phyloP scores from a whole-genome alignment of 2,113 vertebrate species.

The Calyptomena viridis region DNA sequence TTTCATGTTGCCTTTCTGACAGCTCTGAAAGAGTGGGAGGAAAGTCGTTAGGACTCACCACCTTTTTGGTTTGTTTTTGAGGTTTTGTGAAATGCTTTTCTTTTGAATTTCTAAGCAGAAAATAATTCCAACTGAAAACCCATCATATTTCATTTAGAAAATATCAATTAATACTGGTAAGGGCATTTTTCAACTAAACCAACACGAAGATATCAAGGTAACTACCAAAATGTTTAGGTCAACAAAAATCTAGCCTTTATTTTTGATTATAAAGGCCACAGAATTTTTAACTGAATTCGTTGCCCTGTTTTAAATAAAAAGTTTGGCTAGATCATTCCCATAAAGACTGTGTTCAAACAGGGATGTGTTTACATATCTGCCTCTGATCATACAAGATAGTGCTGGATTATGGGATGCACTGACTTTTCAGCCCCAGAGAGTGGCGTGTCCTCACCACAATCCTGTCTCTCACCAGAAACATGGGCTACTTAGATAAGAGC shows the following conservation, averaged over 20 bases:
- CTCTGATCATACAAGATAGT: slow-evolving; percentile 46
- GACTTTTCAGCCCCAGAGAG: neutral
- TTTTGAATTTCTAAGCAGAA: neutral
- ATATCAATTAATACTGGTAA: slow-evolving; percentile 1
- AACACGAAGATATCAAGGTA: neutral
- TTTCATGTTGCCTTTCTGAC: slow-evolving; percentile 29
- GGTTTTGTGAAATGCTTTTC: slow-evolving; percentile 11
- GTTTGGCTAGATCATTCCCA: neutral
- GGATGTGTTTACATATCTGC: neutral
- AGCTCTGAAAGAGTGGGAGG: slow-evolving; percentile 26
- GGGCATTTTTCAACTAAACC: neutral
- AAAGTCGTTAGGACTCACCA: neutral
- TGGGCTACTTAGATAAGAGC: slow-evolving; percentile 10
- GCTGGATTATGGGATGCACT: neutral
- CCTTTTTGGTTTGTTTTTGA: slow-evolving; percentile 24
- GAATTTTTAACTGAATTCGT: neutral
- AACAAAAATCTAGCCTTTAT: neutral
- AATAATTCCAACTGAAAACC: neutral
- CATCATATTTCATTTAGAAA: slow-evolving; percentile 23
- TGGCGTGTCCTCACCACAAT: neutral
- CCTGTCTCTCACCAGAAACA: neutral
- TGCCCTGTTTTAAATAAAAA: neutral
- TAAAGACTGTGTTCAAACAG: neutral
- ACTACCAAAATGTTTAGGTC: neutral
- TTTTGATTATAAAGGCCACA: neutral